Evolutionary conservation across 2,113 vertebrate species (phyloP).

Genomic region (Turnix velox): DNA sequence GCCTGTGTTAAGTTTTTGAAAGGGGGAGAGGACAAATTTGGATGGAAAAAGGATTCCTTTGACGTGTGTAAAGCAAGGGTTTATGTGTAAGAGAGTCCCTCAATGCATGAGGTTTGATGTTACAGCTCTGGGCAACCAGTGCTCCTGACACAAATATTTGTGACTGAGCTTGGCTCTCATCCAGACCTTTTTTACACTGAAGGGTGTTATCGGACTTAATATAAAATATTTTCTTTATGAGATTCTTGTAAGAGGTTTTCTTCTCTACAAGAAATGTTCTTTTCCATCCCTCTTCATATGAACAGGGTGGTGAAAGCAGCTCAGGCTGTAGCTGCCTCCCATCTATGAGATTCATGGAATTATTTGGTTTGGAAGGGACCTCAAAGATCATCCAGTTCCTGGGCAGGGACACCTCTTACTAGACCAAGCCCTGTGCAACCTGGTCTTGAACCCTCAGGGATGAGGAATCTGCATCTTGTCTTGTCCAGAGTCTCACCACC

Average conservation of each 20-base stretch:
- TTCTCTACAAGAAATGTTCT: too few species aligned
- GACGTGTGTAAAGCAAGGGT: background rate
- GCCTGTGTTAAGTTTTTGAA: background rate
- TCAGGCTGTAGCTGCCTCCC: background rate
- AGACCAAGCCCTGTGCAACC: too few species aligned
- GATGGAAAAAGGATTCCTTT: background rate
- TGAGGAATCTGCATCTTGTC: too few species aligned
- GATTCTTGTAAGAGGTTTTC: background rate
- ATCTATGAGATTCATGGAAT: accelerated
- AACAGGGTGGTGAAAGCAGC: background rate
- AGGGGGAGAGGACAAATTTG: background rate
- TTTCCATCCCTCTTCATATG: background rate
- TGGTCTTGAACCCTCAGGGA: too few species aligned
- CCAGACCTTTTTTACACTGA: background rate
- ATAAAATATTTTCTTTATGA: too few species aligned
- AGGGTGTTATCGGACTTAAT: background rate
- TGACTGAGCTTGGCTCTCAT: background rate
- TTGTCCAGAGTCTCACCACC: too few species aligned
- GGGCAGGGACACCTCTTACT: too few species aligned
- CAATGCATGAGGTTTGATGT: background rate
- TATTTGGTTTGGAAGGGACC: too few species aligned
- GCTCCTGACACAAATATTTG: background rate
- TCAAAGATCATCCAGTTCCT: too few species aligned
- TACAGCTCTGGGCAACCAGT: background rate
- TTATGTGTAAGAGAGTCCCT: background rate